Evolutionary conservation across 2,797 vertebrate genomes (phyloP).

Genomic region (Acridotheres tristis): DNA sequence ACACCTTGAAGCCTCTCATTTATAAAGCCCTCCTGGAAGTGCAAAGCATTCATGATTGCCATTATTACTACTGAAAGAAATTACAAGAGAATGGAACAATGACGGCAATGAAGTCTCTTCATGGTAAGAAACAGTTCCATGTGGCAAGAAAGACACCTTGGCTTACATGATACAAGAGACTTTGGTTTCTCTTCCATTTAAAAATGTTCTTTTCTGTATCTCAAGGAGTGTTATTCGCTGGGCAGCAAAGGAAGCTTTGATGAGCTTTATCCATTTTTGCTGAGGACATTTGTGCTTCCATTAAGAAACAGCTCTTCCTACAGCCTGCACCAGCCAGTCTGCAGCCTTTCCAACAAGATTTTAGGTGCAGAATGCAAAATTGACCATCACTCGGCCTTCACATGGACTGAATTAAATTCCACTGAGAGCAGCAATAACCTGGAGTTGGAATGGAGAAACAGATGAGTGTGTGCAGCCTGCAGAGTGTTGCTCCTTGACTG

Average conservation of each 20-base stretch:
- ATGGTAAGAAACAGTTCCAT: background rate
- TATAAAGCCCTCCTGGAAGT: background rate
- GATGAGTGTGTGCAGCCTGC: background rate
- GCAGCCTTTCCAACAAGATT: background rate
- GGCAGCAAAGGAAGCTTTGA: background rate
- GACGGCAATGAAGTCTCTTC: background rate
- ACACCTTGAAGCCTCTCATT: background rate
- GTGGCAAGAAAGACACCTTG: background rate
- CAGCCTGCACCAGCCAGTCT: background rate
- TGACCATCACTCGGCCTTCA: background rate
- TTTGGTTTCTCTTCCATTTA: slow-evolving; percentile 40
- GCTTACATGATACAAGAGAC: background rate
- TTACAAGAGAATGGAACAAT: background rate
- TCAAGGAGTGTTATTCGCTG: background rate
- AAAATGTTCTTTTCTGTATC: slow-evolving; percentile 19
- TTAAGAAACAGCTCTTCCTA: slow-evolving; percentile 9
- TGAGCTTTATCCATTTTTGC: slow-evolving; percentile 25
- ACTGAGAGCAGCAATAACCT: background rate
- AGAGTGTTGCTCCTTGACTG: background rate
- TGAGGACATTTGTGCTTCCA: slow-evolving; percentile 6
- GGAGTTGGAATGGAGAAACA: background rate
- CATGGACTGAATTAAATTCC: background rate
- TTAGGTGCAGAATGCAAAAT: background rate
- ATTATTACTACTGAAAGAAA: background rate
- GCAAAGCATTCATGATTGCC: background rate